Conservation (phyloP, 2,113 vertebrate genomes). For the Rhinopomastus cyanomelas region DNA sequence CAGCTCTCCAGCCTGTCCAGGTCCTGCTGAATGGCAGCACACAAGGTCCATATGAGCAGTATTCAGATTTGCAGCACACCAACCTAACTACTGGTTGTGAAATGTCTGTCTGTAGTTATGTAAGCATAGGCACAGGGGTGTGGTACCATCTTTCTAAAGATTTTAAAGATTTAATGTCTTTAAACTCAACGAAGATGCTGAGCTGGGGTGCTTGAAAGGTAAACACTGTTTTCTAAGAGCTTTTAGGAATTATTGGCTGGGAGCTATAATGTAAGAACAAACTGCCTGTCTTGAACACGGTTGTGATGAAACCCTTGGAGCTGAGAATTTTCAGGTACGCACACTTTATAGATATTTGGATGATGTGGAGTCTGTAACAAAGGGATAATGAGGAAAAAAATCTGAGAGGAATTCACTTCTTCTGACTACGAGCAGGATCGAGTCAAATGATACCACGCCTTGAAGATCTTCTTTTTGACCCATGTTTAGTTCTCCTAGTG, state of each 20-base stretch:
- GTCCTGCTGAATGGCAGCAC: too few species aligned
- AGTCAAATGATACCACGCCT: not conserved
- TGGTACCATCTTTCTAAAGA: too few species aligned
- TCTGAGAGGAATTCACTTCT: not conserved
- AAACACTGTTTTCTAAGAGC: not conserved
- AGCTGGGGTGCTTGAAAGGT: not conserved
- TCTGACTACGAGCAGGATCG: not conserved
- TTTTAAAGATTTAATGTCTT: too few species aligned
- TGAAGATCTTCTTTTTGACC: not conserved
- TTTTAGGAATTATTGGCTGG: not conserved
- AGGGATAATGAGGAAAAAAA: not conserved
- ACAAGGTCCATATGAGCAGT: not conserved
- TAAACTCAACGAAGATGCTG: not conserved
- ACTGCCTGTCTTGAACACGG: not conserved
- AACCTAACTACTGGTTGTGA: not conserved
- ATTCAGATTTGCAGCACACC: not conserved
- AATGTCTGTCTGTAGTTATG: not conserved
- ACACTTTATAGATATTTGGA: not conserved
- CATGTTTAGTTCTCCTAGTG: constrained; percentile 27
- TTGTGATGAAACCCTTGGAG: too few species aligned
- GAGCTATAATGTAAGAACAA: not conserved
- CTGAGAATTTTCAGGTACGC: not conserved
- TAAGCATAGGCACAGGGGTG: not conserved
- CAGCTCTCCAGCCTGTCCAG: too few species aligned
- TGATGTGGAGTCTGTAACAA: not conserved